Base-by-base conservation (phyloP, 1,140 invertebrate species). In the Diorhabda sublineata region DNA sequence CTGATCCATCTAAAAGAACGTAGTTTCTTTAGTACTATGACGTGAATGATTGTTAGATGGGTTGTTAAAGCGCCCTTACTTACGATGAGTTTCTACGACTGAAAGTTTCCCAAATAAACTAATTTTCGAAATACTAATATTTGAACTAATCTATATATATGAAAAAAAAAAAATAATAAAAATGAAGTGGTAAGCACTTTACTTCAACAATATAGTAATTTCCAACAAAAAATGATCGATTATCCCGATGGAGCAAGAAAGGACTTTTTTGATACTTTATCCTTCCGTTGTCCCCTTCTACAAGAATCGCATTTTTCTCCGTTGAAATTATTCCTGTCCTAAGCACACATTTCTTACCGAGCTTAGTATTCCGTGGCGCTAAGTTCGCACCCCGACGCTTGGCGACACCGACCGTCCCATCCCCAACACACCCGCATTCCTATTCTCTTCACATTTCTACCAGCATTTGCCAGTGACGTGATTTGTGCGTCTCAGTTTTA, bases 381-480 rank as follows among this genome's bases (percentile, higher is more conserved):
- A 72, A 75, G 71, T 75, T 76, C 74, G 71, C 74, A 75, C 74
- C 75, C 71, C 74, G 68, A 69, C 26, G 6, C 47, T 52, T n/a
- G 47, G n/a, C 47, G 47, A 52, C 47, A n/a, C 6, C 47, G 47
- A 52, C 3, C 47, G 47, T 52, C 47, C 47, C 47, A 52, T 26
- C 26, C 26, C 26, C 26, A 26, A 26, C 26, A n/a, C 45, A 47
- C 63, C 75, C 76, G 75, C 73, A 79, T 79, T 79, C 74, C 78
- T 79, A 79, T 79, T 78, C 78, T 76, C 71, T 71, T 69, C 74
- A 74, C 78, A 78, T 79, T 76, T 73, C 70, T 68, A 74, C 76
- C 73, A 73, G 75, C 77, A 79, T 79, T 79, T 79, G 78, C 78
- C 78, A 74, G 74, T 79, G 78, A 79, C 78, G 78, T 79, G 78